These are phyloP conservation scores for Panthera leo DNA, from an alignment of 2,113 vertebrate genomes.

Conservation along the genomic window DNA sequence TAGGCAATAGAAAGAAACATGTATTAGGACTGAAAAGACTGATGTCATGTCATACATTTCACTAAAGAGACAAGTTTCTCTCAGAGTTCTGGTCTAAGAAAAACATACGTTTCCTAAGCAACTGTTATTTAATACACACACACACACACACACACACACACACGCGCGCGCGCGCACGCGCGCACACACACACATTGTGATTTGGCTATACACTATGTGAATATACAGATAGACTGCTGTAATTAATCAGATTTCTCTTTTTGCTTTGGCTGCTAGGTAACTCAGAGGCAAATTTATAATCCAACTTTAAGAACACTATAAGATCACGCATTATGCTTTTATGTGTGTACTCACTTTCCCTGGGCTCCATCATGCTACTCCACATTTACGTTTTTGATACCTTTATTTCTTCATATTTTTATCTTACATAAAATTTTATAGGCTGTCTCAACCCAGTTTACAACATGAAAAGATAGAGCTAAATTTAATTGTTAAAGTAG, in stretches of 20 bases:
- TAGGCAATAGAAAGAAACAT: neutral
- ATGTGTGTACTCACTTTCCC: neutral
- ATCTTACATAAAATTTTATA: slow-evolving; percentile 1
- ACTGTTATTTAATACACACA: neutral
- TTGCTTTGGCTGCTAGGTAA: slow-evolving; percentile 11
- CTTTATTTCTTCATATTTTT: slow-evolving; percentile 9
- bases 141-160: neutral
- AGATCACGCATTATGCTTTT: neutral
- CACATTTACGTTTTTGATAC: neutral
- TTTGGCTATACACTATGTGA: neutral
- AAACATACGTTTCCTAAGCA: neutral
- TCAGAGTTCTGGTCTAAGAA: neutral
- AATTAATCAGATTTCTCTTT: neutral
- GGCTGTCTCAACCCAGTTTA: neutral
- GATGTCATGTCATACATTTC: neutral
- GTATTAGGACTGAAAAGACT: slow-evolving; percentile 23
- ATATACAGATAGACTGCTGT: neutral
- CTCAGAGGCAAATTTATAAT: neutral
- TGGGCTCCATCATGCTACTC: neutral
- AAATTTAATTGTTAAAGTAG: slow-evolving; percentile 35
- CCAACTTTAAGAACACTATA: neutral
- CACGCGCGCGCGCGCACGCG: neutral
- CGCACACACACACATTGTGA: neutral
- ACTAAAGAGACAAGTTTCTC: neutral
- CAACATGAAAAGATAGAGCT: neutral